phyloP scores from a whole-genome alignment of 2,113 vertebrate genomes.

The Sitta europaea region DNA sequence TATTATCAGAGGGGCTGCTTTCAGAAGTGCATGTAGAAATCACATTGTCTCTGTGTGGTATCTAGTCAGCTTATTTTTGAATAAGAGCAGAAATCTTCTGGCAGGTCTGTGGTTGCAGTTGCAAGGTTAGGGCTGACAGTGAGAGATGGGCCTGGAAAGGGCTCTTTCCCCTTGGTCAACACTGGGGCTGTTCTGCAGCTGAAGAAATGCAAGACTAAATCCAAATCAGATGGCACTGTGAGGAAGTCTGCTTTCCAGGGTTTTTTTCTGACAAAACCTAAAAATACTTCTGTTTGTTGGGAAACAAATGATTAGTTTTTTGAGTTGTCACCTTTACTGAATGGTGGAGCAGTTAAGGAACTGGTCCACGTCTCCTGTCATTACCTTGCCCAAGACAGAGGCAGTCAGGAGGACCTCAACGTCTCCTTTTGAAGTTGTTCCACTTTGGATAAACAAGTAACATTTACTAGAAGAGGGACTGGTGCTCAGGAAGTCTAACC shows the following conservation, averaged over 20 bases:
- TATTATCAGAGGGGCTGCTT: neutral
- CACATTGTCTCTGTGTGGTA: accelerated
- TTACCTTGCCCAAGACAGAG: neutral
- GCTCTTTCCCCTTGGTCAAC: neutral
- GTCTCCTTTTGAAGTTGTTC: neutral
- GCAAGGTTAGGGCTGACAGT: neutral
- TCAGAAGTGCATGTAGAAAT: neutral
- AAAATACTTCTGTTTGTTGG: neutral
- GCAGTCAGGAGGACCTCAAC: neutral
- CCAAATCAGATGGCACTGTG: neutral
- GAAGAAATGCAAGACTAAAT: neutral
- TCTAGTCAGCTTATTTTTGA: neutral
- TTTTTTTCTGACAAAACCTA: neutral
- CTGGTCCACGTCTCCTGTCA: neutral
- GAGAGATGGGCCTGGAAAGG: neutral
- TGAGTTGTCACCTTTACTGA: neutral
- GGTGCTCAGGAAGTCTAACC: conserved; percentile 35
- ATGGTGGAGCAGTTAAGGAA: neutral
- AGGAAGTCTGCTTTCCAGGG: neutral
- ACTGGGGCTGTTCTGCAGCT: neutral
- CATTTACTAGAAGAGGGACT: conserved; percentile 12
- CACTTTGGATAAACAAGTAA: conserved; percentile 2
- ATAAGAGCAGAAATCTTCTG: neutral
- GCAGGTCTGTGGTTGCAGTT: neutral
- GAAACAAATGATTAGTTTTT: neutral